Base-by-base conservation (phyloP, 1,140 invertebrate species). In the Eriocheir sinensis region DNA sequence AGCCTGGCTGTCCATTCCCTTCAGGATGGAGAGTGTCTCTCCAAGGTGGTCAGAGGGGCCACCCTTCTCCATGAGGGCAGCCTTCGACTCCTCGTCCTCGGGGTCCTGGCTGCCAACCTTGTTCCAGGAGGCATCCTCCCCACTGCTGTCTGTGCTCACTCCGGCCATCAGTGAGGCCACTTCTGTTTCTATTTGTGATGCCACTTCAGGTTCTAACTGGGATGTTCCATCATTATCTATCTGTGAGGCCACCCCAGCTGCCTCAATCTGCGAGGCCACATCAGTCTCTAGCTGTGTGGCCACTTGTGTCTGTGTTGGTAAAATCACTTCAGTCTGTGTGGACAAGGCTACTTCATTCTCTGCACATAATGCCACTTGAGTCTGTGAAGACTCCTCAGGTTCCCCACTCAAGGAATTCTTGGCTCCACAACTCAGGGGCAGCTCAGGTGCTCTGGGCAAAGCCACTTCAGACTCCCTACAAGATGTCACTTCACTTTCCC, bases 11-110 rank as follows among this genome's bases (percentile, higher is more conserved):
- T 72, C 94, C 83, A 94, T 94, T 17, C 89, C 94, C 72, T 91
- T 81, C 17, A 94, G 53, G n/a, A 94, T 91, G 12, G 94, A 94
- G 15, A 94, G 30, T 4, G 94, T 94, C 34, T 94, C 94, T 34
- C 90, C 90, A 0, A 94, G 44, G 32, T 86, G 79, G 90, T 94
- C 94, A 17, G 90, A 94, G 17, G 88, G 41, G 3, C 34, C 15
- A 44, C 38, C 48, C 41, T 94, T 94, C 15, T 93, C 92, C 72
- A 36, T 34, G 27, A 40, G 34, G 6, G 86, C 36, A 15, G 0
- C 86, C 44, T 41, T 89, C 0, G 36, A 36, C 12, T 89, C 86
- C 9, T 38, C 86, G 15, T 6, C 36, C 17, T 41, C 30, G 30
- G n/a, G 40, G 8, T 89, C 36, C 9, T 48, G 12, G 38, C 36